Base-by-base conservation (phyloP, 2,797 vertebrate species). In the Paedocypris micromegethes region DNA sequence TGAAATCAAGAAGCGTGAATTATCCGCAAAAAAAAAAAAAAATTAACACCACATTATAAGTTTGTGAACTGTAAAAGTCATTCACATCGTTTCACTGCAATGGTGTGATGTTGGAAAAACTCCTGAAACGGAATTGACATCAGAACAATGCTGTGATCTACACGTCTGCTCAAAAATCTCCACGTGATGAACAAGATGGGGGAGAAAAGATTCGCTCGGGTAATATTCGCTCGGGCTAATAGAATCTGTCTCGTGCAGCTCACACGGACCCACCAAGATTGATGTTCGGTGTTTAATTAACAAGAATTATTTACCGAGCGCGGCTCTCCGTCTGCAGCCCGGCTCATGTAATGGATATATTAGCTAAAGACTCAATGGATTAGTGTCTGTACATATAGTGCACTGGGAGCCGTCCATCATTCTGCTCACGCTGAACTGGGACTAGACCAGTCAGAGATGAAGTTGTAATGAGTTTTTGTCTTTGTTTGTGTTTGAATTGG, bases 321-420 rank as follows among this genome's bases (percentile, higher is more conserved):
- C 60, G 67, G 80, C 81, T 78, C 81, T 83, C 82, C 84, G 82
- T 81, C 83, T 81, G 82, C 79, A 85, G 82, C 84, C 85, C 87
- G 84, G 84, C 76, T 89, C 86, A 86, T 86, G 85, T 88, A 88
- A 88, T 88, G 82, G 86, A 86, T 88, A 87, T 87, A 88, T 90
- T 88, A 88, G 83, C 75, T 76, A 80, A 83, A 81, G 81, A 85
- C 83, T 83, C 82, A 80, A 81, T 78, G 83, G 84, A 87, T 86
- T 87, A 86, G 81, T 73, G 77, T 75, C 58, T 81, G 81, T 74
- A 77, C 81, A 82, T 82, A 84, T 84, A 86, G 81, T 77, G 81
- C 79, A 84, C 80, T 84, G 77, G 70, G 83, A 74, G 78, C 70
- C 84, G 80, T 86, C 76, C 66, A 85, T 86, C 81, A 80, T 64